A percentile compares a stretch with the other conserved stretches of the same genome.
Evolutionary conservation across 2,797 vertebrate species (phyloP).

Genomic region (Gymnopithys bicolor): DNA sequence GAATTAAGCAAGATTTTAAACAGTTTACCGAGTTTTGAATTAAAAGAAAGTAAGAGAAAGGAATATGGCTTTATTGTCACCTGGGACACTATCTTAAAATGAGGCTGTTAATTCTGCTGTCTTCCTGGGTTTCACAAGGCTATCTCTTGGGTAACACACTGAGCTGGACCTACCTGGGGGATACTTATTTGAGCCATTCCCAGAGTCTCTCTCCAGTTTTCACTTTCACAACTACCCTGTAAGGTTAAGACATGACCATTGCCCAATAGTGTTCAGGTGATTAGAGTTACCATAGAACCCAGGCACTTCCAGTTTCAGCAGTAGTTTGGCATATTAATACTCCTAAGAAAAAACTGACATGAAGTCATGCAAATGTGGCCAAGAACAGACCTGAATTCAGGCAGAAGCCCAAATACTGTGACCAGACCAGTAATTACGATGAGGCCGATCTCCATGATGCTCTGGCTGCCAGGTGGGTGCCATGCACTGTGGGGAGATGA

Average conservation of each 20-base stretch:
- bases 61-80: background rate
- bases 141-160: background rate
- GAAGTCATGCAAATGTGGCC: background rate
- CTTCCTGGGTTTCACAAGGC: slow-evolving; percentile 37
- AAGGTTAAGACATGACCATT: background rate
- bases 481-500: background rate
- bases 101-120: slow-evolving; percentile 28
- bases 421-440: background rate
- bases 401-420: background rate
- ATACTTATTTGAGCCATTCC: background rate
- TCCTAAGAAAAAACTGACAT: background rate
- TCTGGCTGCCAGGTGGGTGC: background rate
- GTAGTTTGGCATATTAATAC: background rate
- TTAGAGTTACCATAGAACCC: background rate
- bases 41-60: background rate
- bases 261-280: background rate
- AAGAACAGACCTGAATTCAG: background rate
- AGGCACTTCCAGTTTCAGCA: background rate
- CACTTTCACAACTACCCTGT: background rate
- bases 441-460: background rate
- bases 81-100: background rate
- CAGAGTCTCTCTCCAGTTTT: background rate
- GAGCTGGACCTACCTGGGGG: background rate
- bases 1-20: background rate
- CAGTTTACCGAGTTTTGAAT: background rate